Evolutionary conservation across 2,113 vertebrate genomes (phyloP).

Genomic region (Aphyosemion australe): DNA sequence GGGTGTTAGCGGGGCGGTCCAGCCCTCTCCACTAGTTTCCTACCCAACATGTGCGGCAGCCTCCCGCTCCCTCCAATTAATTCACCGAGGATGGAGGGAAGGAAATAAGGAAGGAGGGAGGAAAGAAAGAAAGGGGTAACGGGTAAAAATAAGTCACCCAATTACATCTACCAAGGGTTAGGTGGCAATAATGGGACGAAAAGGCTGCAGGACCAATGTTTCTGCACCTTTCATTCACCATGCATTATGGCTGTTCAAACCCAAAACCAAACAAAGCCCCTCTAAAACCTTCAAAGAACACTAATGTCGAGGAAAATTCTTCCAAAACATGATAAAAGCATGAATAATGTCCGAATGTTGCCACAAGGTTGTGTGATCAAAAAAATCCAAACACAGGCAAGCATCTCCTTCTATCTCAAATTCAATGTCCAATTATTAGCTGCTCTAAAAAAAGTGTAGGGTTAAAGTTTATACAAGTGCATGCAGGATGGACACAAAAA

Average conservation of each 20-base stretch:
- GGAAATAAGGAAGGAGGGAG: too few species aligned
- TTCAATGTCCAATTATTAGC: too few species aligned
- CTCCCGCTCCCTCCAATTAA: conserved; percentile 74
- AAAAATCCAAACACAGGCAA: too few species aligned
- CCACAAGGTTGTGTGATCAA: too few species aligned
- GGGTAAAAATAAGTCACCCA: conserved; percentile 67
- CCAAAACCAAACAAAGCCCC: not conserved
- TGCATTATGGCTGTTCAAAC: not conserved
- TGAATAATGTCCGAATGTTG: too few species aligned
- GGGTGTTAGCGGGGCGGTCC: conserved; percentile 54
- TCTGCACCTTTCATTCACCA: not conserved
- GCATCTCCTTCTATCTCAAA: too few species aligned
- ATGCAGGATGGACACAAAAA: conserved; percentile 36
- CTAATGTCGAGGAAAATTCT: conserved; percentile 1
- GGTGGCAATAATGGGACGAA: conserved; percentile 27
- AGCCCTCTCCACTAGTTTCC: conserved; percentile 65
- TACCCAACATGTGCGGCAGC: conserved; percentile 63
- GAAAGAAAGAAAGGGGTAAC: conserved; percentile 35
- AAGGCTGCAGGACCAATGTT: not conserved
- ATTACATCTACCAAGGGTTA: conserved; percentile 48
- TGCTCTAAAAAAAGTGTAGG: not conserved
- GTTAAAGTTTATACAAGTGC: conserved; percentile 19
- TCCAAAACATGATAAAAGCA: not conserved
- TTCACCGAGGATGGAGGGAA: conserved; percentile 53
- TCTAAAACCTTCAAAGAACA: not conserved